Evolutionary conservation across 2,797 vertebrate genomes (phyloP), one percentile per base, ranked within the genome.

Genomic region (Sebastes hopkinsi): DNA sequence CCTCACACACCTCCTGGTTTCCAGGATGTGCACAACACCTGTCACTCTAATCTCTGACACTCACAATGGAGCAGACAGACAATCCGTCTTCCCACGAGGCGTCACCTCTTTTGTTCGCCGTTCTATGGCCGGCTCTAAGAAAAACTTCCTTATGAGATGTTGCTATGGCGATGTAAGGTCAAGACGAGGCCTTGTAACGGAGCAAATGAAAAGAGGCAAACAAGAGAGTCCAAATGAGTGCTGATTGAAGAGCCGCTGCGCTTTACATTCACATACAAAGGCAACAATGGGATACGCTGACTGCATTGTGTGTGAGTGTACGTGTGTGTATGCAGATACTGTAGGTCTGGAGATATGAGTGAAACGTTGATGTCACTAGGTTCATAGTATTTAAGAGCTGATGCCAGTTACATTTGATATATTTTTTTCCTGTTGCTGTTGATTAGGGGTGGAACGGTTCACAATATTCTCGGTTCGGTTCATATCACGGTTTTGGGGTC

Each of bases 131-230:
- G 38, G 25, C 64, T 84, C 18, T 10, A 8, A 61, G 38, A 71
- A 68, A 67, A 59, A 65, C 67, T 72, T 88, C 79, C 82, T 23
- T n/a, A n/a, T n/a, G 58, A 78, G 65, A 72, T 5, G 89, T 92
- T 88, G 81, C 90, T 64, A 88, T 92, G 88, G 90, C 4, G 69
- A 92, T 66, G 18, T 32, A 55, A 74, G 85, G 80, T 88, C 78
- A 88, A 80, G 80, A 80, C 67, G 72, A 80, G 75, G 68, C 81
- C 70, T 16, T 20, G 20, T 59, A 14, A 29, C 27, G 12, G 59
- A 81, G 79, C 70, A 82, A 70, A 84, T 80, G 64, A 62, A 75
- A 36, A 29, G 61, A 77, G 80, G 82, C 74, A 77, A 83, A 81
- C 54, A 69, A 13, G 27, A 52, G 74, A 75, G 77, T 34, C 10